These are phyloP conservation scores for Callimico goeldii DNA, from an alignment of 2,797 vertebrate species.

Conservation along the genomic window DNA sequence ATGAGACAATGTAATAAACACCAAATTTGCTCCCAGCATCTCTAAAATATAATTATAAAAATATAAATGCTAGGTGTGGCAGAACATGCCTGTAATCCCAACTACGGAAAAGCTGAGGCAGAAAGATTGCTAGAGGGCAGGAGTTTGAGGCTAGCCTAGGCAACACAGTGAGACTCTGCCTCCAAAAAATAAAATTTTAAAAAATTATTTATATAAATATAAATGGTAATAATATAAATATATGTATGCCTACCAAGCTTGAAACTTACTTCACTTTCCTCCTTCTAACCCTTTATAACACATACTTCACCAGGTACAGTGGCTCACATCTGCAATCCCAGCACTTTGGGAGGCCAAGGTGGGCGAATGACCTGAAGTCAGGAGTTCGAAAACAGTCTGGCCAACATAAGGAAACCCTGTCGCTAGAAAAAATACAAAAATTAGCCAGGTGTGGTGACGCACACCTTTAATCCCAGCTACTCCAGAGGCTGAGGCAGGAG, in stretches of 20 bases:
- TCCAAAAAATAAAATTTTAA: background rate
- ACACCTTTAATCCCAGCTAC: background rate
- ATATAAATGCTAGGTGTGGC: background rate
- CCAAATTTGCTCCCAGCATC: background rate
- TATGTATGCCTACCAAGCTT: background rate
- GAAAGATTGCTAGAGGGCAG: background rate
- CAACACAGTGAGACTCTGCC: background rate
- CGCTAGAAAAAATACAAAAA: background rate
- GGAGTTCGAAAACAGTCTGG: background rate
- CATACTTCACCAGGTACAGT: background rate
- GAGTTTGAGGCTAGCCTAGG: background rate
- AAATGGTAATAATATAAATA: background rate
- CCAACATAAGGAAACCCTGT: background rate
- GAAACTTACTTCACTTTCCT: background rate
- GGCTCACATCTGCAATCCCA: background rate
- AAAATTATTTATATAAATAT: background rate
- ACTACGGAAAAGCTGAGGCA: background rate
- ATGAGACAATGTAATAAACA: background rate
- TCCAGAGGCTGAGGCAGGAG: background rate
- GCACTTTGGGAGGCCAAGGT: background rate
- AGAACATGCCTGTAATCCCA: background rate
- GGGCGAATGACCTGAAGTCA: background rate
- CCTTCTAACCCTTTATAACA: background rate
- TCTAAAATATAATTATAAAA: constrained; percentile 5
- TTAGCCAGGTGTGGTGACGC: background rate